Percentiles rank a stretch among this genome's conserved stretches.
These are phyloP conservation scores for Latrodectus elegans DNA, from an alignment of 2,888 invertebrate genomes.

Conservation along the genomic window DNA sequence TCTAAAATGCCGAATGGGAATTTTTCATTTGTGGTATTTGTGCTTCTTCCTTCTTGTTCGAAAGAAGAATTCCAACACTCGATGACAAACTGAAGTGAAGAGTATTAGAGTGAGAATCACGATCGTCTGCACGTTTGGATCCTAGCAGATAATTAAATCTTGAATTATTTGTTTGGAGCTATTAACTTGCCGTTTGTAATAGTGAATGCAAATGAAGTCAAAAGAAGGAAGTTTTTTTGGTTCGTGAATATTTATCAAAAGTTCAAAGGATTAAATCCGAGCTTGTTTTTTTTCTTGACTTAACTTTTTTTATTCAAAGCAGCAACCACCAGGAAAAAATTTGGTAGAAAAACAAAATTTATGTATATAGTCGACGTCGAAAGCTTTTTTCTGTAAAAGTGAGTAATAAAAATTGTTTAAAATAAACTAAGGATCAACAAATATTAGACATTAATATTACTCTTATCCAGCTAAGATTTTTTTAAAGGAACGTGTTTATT, in stretches of 20 bases:
- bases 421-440: too few relatives aligned
- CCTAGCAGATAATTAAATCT: not conserved
- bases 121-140: not conserved
- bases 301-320: too few relatives aligned
- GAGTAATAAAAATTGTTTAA: too few relatives aligned
- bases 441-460: too few relatives aligned
- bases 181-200: conserved; percentile 4
- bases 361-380: not conserved
- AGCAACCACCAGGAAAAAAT: too few relatives aligned
- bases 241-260: too few relatives aligned
- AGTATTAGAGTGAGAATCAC: conserved; percentile 4
- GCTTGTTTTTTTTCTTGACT: too few relatives aligned
- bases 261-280: too few relatives aligned
- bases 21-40: not conserved
- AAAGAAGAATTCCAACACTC: not conserved
- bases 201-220: conserved; percentile 6
- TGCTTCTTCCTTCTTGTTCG: not conserved
- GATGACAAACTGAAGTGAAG: conserved; percentile 5
- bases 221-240: not conserved
- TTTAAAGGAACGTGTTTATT: too few relatives aligned
- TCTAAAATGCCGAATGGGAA: not conserved
- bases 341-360: too few relatives aligned
- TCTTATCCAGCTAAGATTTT: too few relatives aligned
- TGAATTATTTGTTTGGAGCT: not conserved
- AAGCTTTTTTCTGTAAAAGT: not conserved